phyloP scores from a whole-genome alignment of 2,888 invertebrate species.

The Leptopilina syphax region DNA sequence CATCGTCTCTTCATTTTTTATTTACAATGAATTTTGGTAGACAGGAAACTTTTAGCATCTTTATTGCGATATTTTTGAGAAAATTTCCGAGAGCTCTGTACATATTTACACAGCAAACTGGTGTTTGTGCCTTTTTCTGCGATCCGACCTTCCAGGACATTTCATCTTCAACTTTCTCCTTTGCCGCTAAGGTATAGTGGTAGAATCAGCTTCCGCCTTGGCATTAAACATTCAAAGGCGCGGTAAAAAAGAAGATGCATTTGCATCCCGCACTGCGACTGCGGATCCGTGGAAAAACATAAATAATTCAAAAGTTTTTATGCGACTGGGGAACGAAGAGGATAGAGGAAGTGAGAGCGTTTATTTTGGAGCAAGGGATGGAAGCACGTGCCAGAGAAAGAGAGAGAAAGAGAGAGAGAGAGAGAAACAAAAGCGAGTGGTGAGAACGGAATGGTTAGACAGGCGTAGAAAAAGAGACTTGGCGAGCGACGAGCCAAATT shows the following conservation, averaged over 20 bases:
- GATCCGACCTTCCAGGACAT: constrained; percentile 29
- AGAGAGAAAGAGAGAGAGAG: constrained; percentile 30
- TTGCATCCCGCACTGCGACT: constrained; percentile 72
- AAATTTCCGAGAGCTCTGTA: constrained; percentile 6
- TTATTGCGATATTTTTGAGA: not conserved
- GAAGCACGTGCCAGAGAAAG: constrained; percentile 41
- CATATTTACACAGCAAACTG: constrained; percentile 24
- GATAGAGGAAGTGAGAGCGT: constrained; percentile 50
- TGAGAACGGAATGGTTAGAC: constrained; percentile 40
- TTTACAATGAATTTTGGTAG: no score
- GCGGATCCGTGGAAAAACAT: constrained; percentile 69
- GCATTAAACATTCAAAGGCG: constrained; percentile 74
- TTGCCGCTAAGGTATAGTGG: not conserved
- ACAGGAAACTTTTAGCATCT: constrained; percentile 7
- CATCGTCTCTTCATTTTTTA: no score
- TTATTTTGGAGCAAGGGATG: constrained; percentile 44
- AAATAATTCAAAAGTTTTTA: constrained; percentile 76
- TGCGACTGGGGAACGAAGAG: constrained; percentile 52
- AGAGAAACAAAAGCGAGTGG: constrained; percentile 42
- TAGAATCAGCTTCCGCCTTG: constrained; percentile 43
- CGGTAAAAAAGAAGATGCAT: constrained; percentile 72
- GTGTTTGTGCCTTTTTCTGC: not conserved
- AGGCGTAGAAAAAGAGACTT: constrained; percentile 44
- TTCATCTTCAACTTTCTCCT: constrained; percentile 33
- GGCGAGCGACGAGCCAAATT: constrained; percentile 64